A percentile compares a stretch with the other conserved stretches of the same genome.
Conservation (phyloP, 2,888 invertebrate genomes). For the Chesias legatella region DNA sequence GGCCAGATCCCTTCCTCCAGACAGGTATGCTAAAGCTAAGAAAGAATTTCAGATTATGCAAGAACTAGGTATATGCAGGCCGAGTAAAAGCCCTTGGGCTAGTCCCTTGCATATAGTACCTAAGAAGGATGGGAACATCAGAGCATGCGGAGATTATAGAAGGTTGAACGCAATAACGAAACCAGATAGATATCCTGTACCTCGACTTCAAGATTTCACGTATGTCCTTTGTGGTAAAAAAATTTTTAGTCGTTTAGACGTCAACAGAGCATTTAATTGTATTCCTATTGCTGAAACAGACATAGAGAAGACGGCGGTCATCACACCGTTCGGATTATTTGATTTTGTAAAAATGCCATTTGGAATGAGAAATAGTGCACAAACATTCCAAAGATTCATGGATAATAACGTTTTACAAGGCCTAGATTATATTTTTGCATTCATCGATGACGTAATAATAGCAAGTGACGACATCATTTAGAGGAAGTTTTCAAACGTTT, state of each 20-base stretch:
- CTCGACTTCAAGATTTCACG: too few relatives aligned
- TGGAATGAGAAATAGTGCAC: constrained; percentile 13
- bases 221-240: too few relatives aligned
- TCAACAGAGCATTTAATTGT: constrained; percentile 12
- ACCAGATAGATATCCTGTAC: not conserved
- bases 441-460: constrained; percentile 41
- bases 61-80: not conserved
- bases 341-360: constrained; percentile 12
- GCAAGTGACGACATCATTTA: constrained; percentile 12
- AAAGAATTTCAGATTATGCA: too few relatives aligned
- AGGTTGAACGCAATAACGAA: not conserved
- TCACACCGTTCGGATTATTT: constrained; percentile 7
- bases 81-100: too few relatives aligned
- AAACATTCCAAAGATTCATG: constrained; percentile 27
- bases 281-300: constrained; percentile 1
- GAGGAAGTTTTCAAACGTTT: constrained; percentile 2
- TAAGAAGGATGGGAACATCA: too few relatives aligned
- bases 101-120: too few relatives aligned
- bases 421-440: constrained; percentile 25
- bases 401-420: constrained; percentile 17
- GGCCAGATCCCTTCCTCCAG: too few relatives aligned
- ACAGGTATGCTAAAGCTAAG: too few relatives aligned
- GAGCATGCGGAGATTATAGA: too few relatives aligned
- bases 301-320: constrained; percentile 13
- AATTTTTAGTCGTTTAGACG: constrained; percentile 2